Base-by-base conservation (phyloP, 1,140 invertebrate species). In the Ladona fulva region DNA sequence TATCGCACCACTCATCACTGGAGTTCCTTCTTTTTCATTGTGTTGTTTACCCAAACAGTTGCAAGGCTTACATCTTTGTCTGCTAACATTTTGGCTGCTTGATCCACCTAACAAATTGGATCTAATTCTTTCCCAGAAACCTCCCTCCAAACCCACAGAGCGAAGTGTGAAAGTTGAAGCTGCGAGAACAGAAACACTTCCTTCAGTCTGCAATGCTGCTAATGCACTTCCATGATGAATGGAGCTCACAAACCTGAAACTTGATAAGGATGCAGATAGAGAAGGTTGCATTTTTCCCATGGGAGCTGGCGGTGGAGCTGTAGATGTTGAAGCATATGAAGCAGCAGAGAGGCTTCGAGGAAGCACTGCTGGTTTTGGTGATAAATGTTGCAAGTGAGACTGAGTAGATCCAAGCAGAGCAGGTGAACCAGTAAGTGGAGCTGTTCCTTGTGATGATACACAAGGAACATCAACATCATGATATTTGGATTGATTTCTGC, bases 141-240 rank as follows among this genome's bases (percentile, higher is more conserved):
- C 52, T 66, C 52, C 52, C 14, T 66, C 52, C 52, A 16, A 66
- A 22, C 52, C 52, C 0, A 91, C 87, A 0, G 92, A 92, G 79
- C 91, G 91, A 3, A 94, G 82, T 12, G 92, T 93, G 75, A 93
- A 88, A 66, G 93, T 92, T 3, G 92, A 94, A 0, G 92, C 91
- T 80, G 91, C 90, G 81, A 79, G 29, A 0, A 78, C 76, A 42
- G 24, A 25, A 0, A 81, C 42, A 74, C 77, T 78, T 74, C 78
- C 77, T 37, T 93, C 92, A 0, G 92, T 91, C 82, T 94, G 92
- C 44, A 93, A 86, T 0, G 91, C 91, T 0, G 93, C 93, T 1
- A 94, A 80, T 0, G 93, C 93, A 59, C 93, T 94, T 0, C 93
- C 93, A 80, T 94, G 93, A 82, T 93, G 94, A 0, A 93, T 92